Base-by-base conservation (phyloP, 2,888 invertebrate genomes). In the Ptychoptera contaminata region DNA sequence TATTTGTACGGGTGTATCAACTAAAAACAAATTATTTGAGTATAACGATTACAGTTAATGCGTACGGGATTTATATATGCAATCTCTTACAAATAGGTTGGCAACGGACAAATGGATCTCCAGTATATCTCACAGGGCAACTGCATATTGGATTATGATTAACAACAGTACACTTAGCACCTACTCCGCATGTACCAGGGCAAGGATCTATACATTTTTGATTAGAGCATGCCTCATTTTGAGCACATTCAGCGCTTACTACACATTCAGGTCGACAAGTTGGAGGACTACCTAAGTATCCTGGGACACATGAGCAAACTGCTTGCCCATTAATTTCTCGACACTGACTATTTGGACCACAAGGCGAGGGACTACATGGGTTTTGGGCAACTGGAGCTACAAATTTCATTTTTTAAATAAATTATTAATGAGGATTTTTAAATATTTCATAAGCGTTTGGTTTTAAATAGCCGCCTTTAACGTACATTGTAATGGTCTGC, bases 191-290 rank as follows among this genome's bases (percentile, higher is more conserved):
- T 8, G 79, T 76, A 35, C 82, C 81, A 3, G 76, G 75, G 51
- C 82, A 83, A 31, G 83, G 82, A 59, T 83, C 79, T 58, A 71
- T 70, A 56, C 82, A 84, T 67, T 79, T 81, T 56, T 75, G 72
- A 53, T 76, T 76, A 47, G 79, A 76, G 55, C 84, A 84, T 11
- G 82, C 80, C 54, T 73, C 67, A 51, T 74, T 72, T 47, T 72
- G 74, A 9, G 74, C 56, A 60, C 83, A 84, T 58, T 83, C 82
- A 2, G 76, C 71, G 55, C 79, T 81, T 50, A 76, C 74, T 44
- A 74, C 72, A 58, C 82, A 82, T 64, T 82, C 81, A 7, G 80
- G 80, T 49, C 77, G 68, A 59, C 82, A 82, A 51, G 75, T 77
- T 1, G 81, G 81, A 44, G 83, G 81, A 57, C 72, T 75, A 36